Evolutionary conservation across 1,140 invertebrate species (phyloP), one percentile per base, ranked within the genome.

Genomic region (Hylaeus anthracinus): DNA sequence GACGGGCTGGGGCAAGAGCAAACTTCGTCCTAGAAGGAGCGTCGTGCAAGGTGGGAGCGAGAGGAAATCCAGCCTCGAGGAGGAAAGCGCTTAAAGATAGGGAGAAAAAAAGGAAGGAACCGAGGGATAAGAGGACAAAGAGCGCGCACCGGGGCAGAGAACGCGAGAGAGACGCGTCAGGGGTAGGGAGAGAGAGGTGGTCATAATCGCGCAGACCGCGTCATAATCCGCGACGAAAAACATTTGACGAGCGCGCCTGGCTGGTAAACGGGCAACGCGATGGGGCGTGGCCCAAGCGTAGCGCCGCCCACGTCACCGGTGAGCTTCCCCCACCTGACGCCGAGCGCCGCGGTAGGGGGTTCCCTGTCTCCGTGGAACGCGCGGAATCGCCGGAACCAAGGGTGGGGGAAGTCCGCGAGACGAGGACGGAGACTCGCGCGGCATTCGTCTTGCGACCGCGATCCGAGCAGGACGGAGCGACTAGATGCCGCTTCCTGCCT

Each of bases 201-300:
- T 93, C 90, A 91, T 93, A 93, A 93, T 93, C 92, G 91, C 92
- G 89, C 92, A 93, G 91, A 90, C 89, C 92, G 93, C 92, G 93
- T 93, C 92, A 93, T 93, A 93, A 93, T 93, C 93, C 90, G 91
- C 89, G 92, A 91, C 91, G 91, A 92, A 93, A 93, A 93, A 93
- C 92, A 90, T 93, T 93, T 92, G 91, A 92, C 90, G 91, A 92
- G 89, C 87, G 77, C 74, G 85, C 79, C 82, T 81, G 83, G 86
- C 87, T 89, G 89, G 89, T 89, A 90, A 91, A 91, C 88, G 88
- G 89, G 89, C 88, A 88, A 81, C 88, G 82, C 72, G 66, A 77
- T 60, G 63, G 80, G 90, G 90, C 85, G 90, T 86, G 88, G 61
- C 64, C 41, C 8, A 3, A 4, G 12, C 2, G 51, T 77, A 48